Evolutionary conservation across 2,797 vertebrate genomes (phyloP).

Genomic region (Sus cebifrons): DNA sequence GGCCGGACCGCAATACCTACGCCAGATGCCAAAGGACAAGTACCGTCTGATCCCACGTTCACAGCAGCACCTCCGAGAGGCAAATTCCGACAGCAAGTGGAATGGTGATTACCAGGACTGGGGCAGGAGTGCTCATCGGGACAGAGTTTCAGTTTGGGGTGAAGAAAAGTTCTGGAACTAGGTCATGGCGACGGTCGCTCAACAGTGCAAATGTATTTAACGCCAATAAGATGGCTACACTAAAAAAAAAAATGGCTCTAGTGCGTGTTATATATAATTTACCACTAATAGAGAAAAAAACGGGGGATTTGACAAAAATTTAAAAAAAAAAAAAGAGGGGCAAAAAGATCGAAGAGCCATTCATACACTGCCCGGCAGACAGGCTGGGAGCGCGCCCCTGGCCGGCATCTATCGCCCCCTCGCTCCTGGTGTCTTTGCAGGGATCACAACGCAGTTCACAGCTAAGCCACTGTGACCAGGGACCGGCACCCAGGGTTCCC

Average conservation of each 20-base stretch:
- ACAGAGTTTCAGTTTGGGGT: background rate
- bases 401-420: fast-evolving
- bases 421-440: background rate
- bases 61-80: fast-evolving
- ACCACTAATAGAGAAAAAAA: background rate
- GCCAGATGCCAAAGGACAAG: background rate
- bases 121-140: fast-evolving
- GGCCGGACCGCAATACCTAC: background rate
- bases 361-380: background rate
- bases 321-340: no score
- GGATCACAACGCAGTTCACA: fast-evolving
- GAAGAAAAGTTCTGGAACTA: background rate
- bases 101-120: fast-evolving
- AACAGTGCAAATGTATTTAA: no score
- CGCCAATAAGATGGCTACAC: background rate
- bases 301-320: no score
- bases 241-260: background rate
- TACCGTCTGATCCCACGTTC: fast-evolving
- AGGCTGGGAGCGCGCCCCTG: background rate
- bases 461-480: background rate
- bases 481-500: fast-evolving
- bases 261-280: background rate
- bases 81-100: background rate
- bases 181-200: fast-evolving
- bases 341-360: background rate